These are phyloP conservation scores for Catamblyrhynchus diadema DNA, from an alignment of 2,797 vertebrate species.

Conservation along the genomic window DNA sequence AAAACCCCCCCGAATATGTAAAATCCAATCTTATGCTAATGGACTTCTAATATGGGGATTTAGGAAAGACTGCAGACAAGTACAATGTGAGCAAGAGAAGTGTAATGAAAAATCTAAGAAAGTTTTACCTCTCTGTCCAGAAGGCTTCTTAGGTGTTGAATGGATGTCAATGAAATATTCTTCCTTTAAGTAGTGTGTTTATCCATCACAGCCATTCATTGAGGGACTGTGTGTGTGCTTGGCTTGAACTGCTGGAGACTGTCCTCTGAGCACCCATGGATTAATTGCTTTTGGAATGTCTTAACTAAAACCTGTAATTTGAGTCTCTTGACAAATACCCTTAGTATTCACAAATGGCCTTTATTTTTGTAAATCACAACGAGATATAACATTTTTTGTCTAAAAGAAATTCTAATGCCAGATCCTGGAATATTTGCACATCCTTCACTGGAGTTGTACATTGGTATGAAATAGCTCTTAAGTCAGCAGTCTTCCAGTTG, in stretches of 20 bases:
- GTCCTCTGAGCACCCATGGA: background rate
- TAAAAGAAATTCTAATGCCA: background rate
- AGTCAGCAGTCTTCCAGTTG: background rate
- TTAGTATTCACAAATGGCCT: background rate
- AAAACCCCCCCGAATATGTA: background rate
- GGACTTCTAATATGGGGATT: background rate
- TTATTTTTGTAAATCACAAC: constrained; percentile 7
- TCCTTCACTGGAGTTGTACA: background rate
- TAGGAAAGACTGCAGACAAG: background rate
- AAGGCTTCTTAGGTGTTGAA: background rate
- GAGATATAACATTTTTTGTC: background rate
- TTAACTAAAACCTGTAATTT: constrained; percentile 19
- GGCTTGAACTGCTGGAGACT: constrained; percentile 17
- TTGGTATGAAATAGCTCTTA: background rate
- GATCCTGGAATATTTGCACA: background rate
- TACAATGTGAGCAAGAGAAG: background rate
- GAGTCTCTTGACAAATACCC: constrained; percentile 26
- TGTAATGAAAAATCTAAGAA: background rate
- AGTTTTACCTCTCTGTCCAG: constrained; percentile 5
- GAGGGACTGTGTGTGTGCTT: background rate
- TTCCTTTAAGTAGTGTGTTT: background rate
- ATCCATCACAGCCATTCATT: background rate
- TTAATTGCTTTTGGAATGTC: constrained; percentile 47
- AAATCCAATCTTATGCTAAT: constrained; percentile 2
- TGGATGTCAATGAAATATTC: background rate